Evolutionary conservation across 2,888 invertebrate genomes (phyloP).

Genomic region (Beris chalybata): DNA sequence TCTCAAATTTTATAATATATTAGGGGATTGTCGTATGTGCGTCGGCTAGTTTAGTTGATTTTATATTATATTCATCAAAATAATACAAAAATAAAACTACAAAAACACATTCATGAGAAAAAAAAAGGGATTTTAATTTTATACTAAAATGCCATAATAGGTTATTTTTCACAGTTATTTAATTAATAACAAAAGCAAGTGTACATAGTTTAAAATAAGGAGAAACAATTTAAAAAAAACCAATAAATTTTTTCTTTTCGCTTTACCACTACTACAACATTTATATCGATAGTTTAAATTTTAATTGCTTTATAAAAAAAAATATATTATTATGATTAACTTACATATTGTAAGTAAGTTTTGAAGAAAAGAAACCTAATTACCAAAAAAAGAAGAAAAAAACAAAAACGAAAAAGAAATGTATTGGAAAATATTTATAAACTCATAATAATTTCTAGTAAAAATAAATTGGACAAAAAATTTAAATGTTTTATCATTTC

Average conservation of each 20-base stretch:
- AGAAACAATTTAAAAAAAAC: constrained; percentile 13
- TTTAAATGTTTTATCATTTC: too few species aligned
- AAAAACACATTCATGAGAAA: too few species aligned
- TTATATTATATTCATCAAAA: too few species aligned
- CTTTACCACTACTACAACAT: constrained; percentile 19
- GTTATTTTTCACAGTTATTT: constrained; percentile 31
- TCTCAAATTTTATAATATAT: too few species aligned
- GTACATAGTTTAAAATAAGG: constrained; percentile 31
- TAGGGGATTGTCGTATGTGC: too few species aligned
- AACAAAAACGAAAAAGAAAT: constrained; percentile 25
- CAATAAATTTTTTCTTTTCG: constrained; percentile 14
- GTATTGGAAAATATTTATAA: constrained; percentile 32
- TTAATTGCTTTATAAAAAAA: constrained; percentile 22
- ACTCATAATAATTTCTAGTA: constrained; percentile 33
- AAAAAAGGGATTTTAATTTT: constrained; percentile 17
- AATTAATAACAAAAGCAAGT: constrained; percentile 27
- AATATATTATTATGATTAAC: neutral
- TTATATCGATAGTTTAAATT: constrained; percentile 20
- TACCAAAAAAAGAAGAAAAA: too few species aligned
- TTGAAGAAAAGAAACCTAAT: too few species aligned
- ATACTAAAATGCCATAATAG: constrained; percentile 32
- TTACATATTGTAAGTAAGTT: too few species aligned
- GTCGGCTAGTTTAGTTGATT: too few species aligned
- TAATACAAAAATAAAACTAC: too few species aligned
- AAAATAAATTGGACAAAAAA: constrained; percentile 27